Conservation (phyloP, 2,888 invertebrate genomes). For the Rutpela maculata region DNA sequence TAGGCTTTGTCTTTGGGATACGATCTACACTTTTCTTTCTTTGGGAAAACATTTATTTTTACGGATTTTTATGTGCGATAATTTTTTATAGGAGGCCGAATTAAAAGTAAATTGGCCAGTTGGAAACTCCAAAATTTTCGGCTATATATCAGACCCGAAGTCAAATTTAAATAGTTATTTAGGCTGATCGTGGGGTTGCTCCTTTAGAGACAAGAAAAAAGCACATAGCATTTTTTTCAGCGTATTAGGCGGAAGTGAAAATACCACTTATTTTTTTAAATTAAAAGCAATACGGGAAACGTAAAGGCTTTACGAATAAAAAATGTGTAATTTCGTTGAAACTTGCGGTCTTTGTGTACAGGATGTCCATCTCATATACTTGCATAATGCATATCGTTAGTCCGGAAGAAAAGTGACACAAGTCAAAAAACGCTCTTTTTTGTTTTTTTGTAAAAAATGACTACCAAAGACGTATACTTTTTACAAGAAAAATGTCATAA, state of each 20-base stretch:
- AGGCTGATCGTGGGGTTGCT: conserved; percentile 13
- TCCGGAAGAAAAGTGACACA: too few species aligned
- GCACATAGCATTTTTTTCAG: conserved; percentile 8
- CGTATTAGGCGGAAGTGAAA: not conserved
- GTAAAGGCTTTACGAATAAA: not conserved
- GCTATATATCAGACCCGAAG: conserved; percentile 29
- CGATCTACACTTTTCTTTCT: conserved; percentile 51
- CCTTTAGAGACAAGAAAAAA: conserved; percentile 20
- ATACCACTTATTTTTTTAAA: not conserved
- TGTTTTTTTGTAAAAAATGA: too few species aligned
- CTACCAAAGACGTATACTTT: too few species aligned
- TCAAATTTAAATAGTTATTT: conserved; percentile 27
- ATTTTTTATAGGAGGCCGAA: conserved; percentile 28
- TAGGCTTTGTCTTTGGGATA: conserved; percentile 53
- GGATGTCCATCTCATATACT: not conserved
- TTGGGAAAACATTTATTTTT: conserved; percentile 41
- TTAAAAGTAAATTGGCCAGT: conserved; percentile 35
- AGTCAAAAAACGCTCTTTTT: too few species aligned
- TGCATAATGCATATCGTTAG: too few species aligned
- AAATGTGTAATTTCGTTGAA: not conserved
- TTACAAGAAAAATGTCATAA: too few species aligned
- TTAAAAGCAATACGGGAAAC: not conserved
- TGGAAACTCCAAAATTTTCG: conserved; percentile 12
- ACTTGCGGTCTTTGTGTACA: not conserved
- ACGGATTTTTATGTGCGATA: conserved; percentile 37